Percentiles rank a stretch among this genome's conserved stretches.
phyloP scores from a whole-genome alignment of 1,140 invertebrate species.

The Parasteatoda tepidariorum region DNA sequence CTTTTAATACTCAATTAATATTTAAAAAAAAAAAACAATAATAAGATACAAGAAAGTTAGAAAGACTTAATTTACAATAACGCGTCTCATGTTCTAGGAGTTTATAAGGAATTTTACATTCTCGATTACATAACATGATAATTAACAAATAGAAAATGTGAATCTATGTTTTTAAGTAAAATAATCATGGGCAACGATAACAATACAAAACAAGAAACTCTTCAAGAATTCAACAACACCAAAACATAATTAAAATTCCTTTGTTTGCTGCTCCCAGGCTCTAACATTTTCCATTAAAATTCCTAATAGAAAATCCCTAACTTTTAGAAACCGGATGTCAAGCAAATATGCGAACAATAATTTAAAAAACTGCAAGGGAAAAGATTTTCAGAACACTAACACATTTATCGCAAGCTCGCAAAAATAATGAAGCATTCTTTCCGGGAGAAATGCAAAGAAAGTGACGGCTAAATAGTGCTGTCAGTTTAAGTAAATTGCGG shows the following conservation, averaged over 20 bases:
- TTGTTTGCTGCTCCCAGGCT: not conserved
- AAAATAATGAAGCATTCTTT: too few relatives aligned
- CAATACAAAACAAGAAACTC: not conserved
- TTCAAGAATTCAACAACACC: not conserved
- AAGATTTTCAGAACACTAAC: not conserved
- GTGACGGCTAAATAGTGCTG: too few relatives aligned
- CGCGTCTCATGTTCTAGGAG: too few relatives aligned
- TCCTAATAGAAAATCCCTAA: not conserved
- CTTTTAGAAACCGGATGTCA: not conserved
- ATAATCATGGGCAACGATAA: not conserved
- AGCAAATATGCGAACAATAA: not conserved
- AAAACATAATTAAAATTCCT: conserved; percentile 1
- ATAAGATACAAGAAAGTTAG: too few relatives aligned
- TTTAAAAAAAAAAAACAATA: too few relatives aligned
- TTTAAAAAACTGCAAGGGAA: not conserved
- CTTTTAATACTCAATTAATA: too few relatives aligned
- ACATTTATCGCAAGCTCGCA: not conserved
- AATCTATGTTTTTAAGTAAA: not conserved
- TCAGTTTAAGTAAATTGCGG: too few relatives aligned
- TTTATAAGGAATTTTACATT: too few relatives aligned
- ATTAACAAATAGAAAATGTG: too few relatives aligned
- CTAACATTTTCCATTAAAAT: not conserved
- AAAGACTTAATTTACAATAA: too few relatives aligned
- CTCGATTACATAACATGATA: too few relatives aligned
- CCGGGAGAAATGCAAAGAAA: too few relatives aligned